A percentile compares a stretch with the other conserved stretches of the same genome.
Conservation (phyloP, 1,140 invertebrate species). For the Trichomalopsis sarcophagae region DNA sequence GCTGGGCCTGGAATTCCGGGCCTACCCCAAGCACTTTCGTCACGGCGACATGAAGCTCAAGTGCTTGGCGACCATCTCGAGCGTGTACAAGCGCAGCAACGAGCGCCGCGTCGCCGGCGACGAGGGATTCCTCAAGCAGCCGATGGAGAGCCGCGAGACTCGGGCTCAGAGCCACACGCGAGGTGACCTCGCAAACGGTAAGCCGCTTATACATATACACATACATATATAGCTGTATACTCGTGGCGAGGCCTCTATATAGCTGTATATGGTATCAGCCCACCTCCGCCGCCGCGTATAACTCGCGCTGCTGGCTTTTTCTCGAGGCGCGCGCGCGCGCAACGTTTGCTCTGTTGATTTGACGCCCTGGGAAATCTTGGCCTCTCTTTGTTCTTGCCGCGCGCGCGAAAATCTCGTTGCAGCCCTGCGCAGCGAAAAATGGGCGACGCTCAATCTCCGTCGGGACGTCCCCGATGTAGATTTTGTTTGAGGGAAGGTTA, state of each 20-base stretch:
- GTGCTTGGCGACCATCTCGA: slow-evolving; percentile 90
- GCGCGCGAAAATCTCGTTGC: slow-evolving; percentile 16
- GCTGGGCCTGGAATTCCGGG: slow-evolving; percentile 84
- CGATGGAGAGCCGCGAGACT: slow-evolving; percentile 80
- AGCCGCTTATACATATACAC: slow-evolving; percentile 11
- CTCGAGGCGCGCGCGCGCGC: neutral
- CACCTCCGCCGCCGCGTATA: neutral
- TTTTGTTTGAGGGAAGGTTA: neutral
- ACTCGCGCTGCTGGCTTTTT: neutral
- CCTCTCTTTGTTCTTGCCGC: neutral
- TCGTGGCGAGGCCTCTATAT: neutral
- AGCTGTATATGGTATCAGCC: neutral
- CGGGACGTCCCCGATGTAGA: neutral
- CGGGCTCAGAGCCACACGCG: slow-evolving; percentile 68
- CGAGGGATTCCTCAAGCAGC: slow-evolving; percentile 78
- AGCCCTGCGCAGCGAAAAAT: neutral
- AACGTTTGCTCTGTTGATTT: slow-evolving; percentile 23
- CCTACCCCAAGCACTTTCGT: slow-evolving; percentile 85
- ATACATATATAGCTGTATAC: neutral
- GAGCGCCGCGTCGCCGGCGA: slow-evolving; percentile 87
- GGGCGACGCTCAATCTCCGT: neutral
- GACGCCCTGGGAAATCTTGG: slow-evolving; percentile 37
- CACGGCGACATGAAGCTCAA: slow-evolving; percentile 90
- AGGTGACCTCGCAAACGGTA: slow-evolving; percentile 61
- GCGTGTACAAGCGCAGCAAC: slow-evolving; percentile 87